phyloP scores from a whole-genome alignment of 2,888 invertebrate genomes.

The Tenthredo livida region DNA sequence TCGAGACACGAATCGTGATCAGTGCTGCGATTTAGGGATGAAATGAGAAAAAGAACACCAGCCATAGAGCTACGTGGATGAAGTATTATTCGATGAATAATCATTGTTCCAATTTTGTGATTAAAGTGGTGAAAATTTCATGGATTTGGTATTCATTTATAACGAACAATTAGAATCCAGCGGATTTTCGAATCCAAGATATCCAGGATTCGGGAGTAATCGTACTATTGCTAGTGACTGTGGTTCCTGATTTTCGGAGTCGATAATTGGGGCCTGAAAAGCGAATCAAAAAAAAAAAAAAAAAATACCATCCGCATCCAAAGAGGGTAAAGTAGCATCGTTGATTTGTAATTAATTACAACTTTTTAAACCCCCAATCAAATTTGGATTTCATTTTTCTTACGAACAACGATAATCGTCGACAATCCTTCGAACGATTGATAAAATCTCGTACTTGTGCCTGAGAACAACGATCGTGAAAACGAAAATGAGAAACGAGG shows the following conservation, averaged over 20 bases:
- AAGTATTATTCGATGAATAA: neutral
- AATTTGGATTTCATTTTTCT: neutral
- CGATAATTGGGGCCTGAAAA: neutral
- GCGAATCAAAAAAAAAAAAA: too few relatives aligned
- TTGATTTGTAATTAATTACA: neutral
- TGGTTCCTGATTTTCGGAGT: neutral
- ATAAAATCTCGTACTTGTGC: neutral
- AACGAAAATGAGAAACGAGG: neutral
- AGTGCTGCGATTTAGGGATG: neutral
- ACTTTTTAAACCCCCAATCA: neutral
- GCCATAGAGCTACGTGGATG: neutral
- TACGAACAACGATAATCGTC: neutral
- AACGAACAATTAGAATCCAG: neutral
- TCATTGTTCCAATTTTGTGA: neutral
- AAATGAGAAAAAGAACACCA: neutral
- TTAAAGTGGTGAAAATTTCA: conserved; percentile 15
- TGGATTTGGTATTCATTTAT: neutral
- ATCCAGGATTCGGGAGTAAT: neutral
- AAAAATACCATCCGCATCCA: neutral
- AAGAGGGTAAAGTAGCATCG: conserved; percentile 26
- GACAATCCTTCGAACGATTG: neutral
- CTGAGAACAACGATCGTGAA: conserved; percentile 46
- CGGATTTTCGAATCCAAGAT: neutral
- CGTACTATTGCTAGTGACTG: neutral
- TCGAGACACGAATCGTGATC: neutral